These are phyloP conservation scores for Hydrochoerus hydrochaeris DNA, from an alignment of 2,113 vertebrate genomes.

Conservation along the genomic window DNA sequence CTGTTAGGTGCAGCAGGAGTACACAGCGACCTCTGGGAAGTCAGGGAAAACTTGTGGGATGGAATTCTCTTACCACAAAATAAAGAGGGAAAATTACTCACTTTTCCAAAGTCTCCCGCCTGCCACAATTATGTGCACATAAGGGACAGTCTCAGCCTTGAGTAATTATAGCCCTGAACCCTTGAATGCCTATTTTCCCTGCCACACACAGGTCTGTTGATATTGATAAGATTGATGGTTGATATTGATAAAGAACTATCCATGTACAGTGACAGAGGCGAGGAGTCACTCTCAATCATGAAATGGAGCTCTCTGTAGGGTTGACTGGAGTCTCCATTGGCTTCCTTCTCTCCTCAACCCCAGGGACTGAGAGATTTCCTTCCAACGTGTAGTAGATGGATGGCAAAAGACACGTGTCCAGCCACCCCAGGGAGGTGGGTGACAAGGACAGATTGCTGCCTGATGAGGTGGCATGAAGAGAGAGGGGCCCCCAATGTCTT, in stretches of 20 bases:
- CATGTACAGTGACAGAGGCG: rapidly evolving
- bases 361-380: background rate
- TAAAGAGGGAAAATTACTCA: background rate
- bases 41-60: background rate
- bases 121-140: rapidly evolving
- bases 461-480: rapidly evolving
- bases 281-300: background rate
- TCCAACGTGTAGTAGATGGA: too few species aligned
- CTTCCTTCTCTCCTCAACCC: background rate
- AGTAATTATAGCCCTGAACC: background rate
- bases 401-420: background rate
- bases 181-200: background rate
- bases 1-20: background rate
- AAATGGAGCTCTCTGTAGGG: too few species aligned
- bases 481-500: background rate
- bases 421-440: background rate
- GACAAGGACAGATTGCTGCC: rapidly evolving
- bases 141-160: background rate
- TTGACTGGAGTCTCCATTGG: background rate
- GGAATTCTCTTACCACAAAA: background rate
- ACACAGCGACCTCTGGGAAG: background rate
- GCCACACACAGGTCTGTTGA: background rate
- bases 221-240: background rate
- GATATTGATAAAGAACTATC: background rate
- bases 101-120: rapidly evolving